Evolutionary conservation across 2,113 vertebrate species (phyloP), one percentile per base, ranked within the genome.

Genomic region (Ceratotherium simum): DNA sequence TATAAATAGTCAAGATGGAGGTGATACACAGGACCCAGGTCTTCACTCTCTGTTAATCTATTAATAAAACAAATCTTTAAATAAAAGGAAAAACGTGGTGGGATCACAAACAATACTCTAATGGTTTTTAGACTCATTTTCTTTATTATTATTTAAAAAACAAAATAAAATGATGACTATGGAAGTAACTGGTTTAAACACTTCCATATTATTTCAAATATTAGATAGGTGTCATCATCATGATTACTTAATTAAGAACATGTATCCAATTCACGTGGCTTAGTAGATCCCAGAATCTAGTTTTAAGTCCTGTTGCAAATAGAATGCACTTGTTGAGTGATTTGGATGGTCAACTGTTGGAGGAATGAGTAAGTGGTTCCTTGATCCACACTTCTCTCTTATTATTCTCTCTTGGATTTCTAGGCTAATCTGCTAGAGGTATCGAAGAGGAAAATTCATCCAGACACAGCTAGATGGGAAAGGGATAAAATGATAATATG

Each of bases 21-120:
- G 0, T 39, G 27, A 48, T 8, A 5, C n/a, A 1, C 3, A 12
- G 73, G 5, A 31, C 4, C 10, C 1, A 0, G 31, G 33, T 48
- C 31, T n/a, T 86, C 67, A 39, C 46, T 83, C 58, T 56, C 27
- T 75, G n/a, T 25, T 69, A 11, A 58, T 73, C 86, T 67, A 5
- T n/a, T n/a, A 64, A 56, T 33, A 69, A 86, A 2, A 62, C 14
- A 3, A 14, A 83, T 27, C 36, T 88, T 84, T 78, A 91, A 76
- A 85, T 80, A 60, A 79, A 94, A 90, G 31, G 29, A 46, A 31
- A 70, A 83, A 70, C 29, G 18, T 6, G 9, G 2, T 70, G 12
- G 23, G 21, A 73, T 39, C 10, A 67, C 31, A 9, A 70, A 27
- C 13, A 81, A 39, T n/a, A 31, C 6, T 48, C 42, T 4, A 81